Percentiles rank a stretch among this genome's conserved stretches.
phyloP scores from a whole-genome alignment of 2,113 vertebrate species.

The Pimephales promelas region DNA sequence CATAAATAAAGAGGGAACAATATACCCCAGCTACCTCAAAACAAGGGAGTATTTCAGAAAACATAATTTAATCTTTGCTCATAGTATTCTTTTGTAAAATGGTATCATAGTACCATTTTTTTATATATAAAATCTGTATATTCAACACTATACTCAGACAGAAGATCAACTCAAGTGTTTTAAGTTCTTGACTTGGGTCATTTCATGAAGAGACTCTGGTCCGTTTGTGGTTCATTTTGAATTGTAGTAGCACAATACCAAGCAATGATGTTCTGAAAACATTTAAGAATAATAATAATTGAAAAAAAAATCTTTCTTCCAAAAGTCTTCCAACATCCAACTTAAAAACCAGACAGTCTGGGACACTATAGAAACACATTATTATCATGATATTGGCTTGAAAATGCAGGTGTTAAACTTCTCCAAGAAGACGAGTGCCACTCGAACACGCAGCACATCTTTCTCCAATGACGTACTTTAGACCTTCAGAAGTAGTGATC shows the following conservation, averaged over 20 bases:
- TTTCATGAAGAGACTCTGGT: slow-evolving; percentile 19
- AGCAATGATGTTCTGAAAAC: background rate
- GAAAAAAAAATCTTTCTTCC: background rate
- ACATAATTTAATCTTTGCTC: background rate
- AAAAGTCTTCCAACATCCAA: slow-evolving; percentile 20
- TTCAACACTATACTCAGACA: background rate
- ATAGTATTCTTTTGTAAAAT: slow-evolving; percentile 25
- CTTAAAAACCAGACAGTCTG: slow-evolving; percentile 11
- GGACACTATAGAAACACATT: background rate
- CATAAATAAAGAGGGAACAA: slow-evolving; percentile 15
- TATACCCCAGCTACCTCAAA: background rate
- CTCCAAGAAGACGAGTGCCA: slow-evolving; percentile 14
- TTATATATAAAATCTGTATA: background rate
- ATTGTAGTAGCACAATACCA: slow-evolving; percentile 9
- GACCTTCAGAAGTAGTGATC: slow-evolving; percentile 24
- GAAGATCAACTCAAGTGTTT: background rate
- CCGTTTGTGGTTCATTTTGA: slow-evolving; percentile 3
- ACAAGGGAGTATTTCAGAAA: background rate
- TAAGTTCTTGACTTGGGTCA: slow-evolving; percentile 1
- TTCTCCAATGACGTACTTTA: background rate
- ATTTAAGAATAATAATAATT: background rate
- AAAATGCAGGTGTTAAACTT: slow-evolving; percentile 22
- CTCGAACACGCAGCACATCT: slow-evolving; percentile 13
- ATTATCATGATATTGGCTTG: slow-evolving; percentile 6
- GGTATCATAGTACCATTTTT: slow-evolving; percentile 26